phyloP scores from a whole-genome alignment of 2,113 vertebrate genomes.

The Platysternon megacephalum region DNA sequence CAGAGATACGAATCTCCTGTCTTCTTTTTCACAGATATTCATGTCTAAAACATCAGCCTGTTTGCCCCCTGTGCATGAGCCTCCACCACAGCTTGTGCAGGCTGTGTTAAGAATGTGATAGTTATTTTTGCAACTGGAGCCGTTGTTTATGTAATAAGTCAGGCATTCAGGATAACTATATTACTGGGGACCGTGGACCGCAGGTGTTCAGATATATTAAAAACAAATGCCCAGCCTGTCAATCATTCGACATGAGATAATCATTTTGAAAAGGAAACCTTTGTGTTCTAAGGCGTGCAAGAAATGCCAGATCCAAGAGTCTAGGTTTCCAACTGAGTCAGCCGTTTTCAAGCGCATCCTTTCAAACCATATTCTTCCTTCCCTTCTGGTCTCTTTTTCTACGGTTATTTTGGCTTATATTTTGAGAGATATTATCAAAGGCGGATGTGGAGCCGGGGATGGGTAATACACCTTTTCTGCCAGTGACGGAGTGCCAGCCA shows the following conservation, averaged over 20 bases:
- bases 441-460: conserved; percentile 45
- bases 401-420: conserved; percentile 20
- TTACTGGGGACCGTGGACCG: neutral
- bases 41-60: fast-evolving
- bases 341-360: neutral
- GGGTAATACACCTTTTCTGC: conserved; percentile 48
- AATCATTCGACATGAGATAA: neutral
- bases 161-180: conserved; percentile 1
- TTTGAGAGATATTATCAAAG: conserved; percentile 45
- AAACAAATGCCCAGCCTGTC: neutral
- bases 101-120: neutral
- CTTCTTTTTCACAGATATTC: neutral
- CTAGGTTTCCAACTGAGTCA: neutral
- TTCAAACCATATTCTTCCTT: neutral
- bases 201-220: conserved; percentile 1
- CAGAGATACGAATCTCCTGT: neutral
- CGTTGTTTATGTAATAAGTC: neutral
- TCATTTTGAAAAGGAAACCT: neutral
- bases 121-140: conserved; percentile 17
- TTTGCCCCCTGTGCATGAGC: neutral
- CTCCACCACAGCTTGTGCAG: neutral
- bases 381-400: conserved; percentile 19
- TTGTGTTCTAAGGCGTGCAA: neutral
- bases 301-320: neutral
- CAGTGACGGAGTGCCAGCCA: conserved; percentile 45